These are phyloP conservation scores for Oasisia sp. DNA, from an alignment of 2,888 invertebrate genomes.

Conservation along the genomic window DNA sequence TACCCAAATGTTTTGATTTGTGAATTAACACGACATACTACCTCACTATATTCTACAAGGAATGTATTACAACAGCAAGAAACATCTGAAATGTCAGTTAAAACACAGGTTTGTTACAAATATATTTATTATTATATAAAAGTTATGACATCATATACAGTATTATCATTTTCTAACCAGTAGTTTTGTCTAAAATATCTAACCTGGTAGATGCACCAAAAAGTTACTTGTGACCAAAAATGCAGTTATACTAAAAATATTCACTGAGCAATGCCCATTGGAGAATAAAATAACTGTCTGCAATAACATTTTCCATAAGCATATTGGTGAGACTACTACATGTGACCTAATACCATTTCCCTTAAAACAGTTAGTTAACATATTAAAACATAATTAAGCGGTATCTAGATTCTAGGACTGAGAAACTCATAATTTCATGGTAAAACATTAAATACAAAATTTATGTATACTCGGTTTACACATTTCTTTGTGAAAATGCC, in stretches of 20 bases:
- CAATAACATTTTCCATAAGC: not conserved
- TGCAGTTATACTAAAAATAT: not conserved
- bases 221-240: not conserved
- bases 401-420: not conserved
- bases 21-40: too few species aligned
- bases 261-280: not conserved
- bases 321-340: not conserved
- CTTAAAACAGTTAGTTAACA: not conserved
- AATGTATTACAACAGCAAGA: too few species aligned
- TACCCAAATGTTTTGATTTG: too few species aligned
- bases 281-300: not conserved
- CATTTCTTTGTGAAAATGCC: not conserved
- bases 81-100: not conserved
- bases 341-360: too few species aligned
- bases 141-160: not conserved
- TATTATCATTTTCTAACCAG: not conserved
- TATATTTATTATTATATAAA: conserved; percentile 3
- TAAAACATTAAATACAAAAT: too few species aligned
- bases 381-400: not conserved
- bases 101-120: not conserved
- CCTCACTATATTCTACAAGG: too few species aligned
- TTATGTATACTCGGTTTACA: not conserved
- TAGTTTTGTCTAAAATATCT: not conserved
- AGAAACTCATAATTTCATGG: too few species aligned
- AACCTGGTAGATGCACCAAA: not conserved